A percentile compares a stretch with the other conserved stretches of the same genome.
Conservation (phyloP, 2,797 vertebrate genomes). For the Esox masquinongy region DNA sequence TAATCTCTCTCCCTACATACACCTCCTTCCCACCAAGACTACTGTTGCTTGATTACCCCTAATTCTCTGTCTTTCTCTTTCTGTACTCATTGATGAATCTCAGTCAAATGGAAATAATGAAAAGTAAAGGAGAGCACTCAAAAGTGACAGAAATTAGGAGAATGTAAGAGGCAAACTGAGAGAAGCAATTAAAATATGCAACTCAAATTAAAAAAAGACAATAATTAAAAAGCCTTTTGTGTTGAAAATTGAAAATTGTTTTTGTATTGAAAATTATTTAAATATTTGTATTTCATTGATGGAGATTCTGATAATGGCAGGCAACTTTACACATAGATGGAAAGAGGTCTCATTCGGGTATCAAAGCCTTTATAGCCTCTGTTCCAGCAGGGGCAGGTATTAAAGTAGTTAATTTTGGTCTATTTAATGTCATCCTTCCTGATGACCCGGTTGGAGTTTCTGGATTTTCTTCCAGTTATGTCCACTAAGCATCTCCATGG, state of each 20-base stretch:
- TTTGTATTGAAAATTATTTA: too few species aligned
- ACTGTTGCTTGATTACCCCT: conserved; percentile 22
- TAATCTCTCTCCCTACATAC: conserved; percentile 49
- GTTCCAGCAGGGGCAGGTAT: too few species aligned
- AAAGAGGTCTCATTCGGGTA: too few species aligned
- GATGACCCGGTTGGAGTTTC: too few species aligned
- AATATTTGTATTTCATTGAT: neutral
- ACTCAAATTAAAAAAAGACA: neutral
- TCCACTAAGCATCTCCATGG: too few species aligned
- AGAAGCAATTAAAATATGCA: neutral
- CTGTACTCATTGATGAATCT: conserved; percentile 6
- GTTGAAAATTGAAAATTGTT: too few species aligned
- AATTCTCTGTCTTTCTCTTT: conserved; percentile 17
- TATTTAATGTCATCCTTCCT: too few species aligned
- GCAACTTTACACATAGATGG: neutral
- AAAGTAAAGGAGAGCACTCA: neutral
- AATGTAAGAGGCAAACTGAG: neutral
- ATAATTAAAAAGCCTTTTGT: neutral
- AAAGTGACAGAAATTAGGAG: neutral
- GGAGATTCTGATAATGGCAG: neutral
- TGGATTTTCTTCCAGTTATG: too few species aligned
- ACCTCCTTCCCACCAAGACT: conserved; percentile 30
- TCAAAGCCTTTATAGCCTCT: too few species aligned
- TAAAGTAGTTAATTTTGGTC: too few species aligned
- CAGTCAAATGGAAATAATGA: conserved; percentile 10